A percentile compares a stretch with the other conserved stretches of the same genome.
These are phyloP conservation scores for Chrysomela aeneicollis DNA, from an alignment of 2,888 invertebrate genomes.

Conservation along the genomic window DNA sequence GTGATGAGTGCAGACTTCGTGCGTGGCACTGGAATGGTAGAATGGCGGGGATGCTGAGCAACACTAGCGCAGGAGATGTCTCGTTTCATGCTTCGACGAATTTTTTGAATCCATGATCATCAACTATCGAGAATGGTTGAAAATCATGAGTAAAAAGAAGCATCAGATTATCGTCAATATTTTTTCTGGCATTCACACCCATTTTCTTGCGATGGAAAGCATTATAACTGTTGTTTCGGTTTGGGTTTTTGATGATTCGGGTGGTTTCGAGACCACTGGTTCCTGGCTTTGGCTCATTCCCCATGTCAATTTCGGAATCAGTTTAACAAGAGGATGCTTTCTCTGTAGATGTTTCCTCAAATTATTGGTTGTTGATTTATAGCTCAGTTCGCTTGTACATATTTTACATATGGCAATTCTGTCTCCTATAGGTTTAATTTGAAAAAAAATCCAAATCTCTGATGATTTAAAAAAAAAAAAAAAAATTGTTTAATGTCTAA, in stretches of 20 bases:
- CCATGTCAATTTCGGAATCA: not conserved
- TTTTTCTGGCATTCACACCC: constrained; percentile 15
- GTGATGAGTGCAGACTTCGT: no score
- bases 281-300: not conserved
- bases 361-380: constrained; percentile 19
- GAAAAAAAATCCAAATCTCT: no score
- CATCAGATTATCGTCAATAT: constrained; percentile 29
- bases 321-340: constrained; percentile 22
- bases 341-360: constrained; percentile 16
- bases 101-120: constrained; percentile 36
- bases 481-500: no score
- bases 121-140: constrained; percentile 42
- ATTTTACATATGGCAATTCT: constrained; percentile 20
- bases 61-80: no score
- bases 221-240: constrained; percentile 7
- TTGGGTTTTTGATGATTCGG: not conserved
- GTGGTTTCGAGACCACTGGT: no score
- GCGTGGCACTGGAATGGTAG: no score
- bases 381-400: constrained; percentile 12
- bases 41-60: no score
- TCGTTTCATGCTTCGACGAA: constrained; percentile 29
- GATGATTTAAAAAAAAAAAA: no score
- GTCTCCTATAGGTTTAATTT: not conserved
- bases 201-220: constrained; percentile 17
- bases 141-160: constrained; percentile 36